Evolutionary conservation across 2,797 vertebrate species (phyloP), one percentile per base, ranked within the genome.

Genomic region (Glossophaga mutica): DNA sequence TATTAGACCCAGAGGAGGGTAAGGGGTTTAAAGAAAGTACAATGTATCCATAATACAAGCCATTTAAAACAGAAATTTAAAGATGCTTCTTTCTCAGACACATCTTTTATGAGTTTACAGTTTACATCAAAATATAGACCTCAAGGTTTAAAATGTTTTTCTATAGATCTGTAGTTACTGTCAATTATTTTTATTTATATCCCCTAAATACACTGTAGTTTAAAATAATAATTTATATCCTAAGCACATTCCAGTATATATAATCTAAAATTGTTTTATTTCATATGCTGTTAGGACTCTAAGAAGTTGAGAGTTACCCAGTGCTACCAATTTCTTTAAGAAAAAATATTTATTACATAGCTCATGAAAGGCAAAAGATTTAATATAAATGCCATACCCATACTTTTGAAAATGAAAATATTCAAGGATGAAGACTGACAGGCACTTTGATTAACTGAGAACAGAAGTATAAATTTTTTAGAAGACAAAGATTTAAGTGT

Each of bases 61-160:
- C 12, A 77, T 55, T 74, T 52, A 81, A 50, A 50, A 68, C 5
- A 89, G 37, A 95, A 95, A 85, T 46, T 18, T 71, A 83, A 9
- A 86, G 48, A 32, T 29, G 22, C 5, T 92, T 92, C 37, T 37
- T 96, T 81, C 44, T 89, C 18, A 68, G 73, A 78, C 19, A 88
- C 12, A 52, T n/a, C 9, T 32, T 77, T 84, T 74, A 44, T 62
- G 34, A 87, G 5, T 92, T 78, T 92, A 86, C 10, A 87, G 65
- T 50, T 71, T 42, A 94, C 9, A 76, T 52, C 89, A 94, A 46
- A 96, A 83, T 79, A 81, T 3, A 90, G 37, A 70, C 34, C 19
- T 93, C 52, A 83, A 70, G 11, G n/a, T 88, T 94, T 86, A 95
- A 95, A 91, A 74, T 15, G 86, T 37, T 95, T 86, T 89, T 76